Conservation (phyloP, 2,113 vertebrate species). For the Toxostoma redivivum region DNA sequence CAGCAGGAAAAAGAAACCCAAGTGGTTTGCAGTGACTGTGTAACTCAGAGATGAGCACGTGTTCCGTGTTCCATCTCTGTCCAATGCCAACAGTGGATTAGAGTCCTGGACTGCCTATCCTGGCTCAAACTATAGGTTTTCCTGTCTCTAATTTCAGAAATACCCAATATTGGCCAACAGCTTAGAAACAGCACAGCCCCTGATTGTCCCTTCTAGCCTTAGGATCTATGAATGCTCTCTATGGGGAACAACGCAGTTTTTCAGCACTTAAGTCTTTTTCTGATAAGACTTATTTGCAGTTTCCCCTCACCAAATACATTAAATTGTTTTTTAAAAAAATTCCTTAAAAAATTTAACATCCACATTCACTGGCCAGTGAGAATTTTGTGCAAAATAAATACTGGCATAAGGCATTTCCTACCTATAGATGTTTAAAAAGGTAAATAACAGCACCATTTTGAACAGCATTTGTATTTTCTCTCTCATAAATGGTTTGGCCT, state of each 20-base stretch:
- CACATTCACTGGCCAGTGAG: not conserved
- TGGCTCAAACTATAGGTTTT: not conserved
- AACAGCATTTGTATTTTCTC: not conserved
- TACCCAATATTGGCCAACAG: not conserved
- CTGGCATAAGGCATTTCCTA: not conserved
- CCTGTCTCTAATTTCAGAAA: not conserved
- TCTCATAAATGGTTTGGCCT: not conserved
- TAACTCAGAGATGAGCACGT: not conserved
- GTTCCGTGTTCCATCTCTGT: not conserved
- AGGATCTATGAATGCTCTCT: not conserved
- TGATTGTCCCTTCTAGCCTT: not conserved
- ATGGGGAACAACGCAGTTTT: constrained; percentile 14
- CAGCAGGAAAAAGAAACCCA: not conserved
- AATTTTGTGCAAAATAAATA: not conserved
- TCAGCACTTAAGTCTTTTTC: not conserved
- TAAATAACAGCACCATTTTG: not conserved
- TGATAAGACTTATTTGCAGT: constrained; percentile 1
- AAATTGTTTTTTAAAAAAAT: not conserved
- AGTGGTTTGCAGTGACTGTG: not conserved
- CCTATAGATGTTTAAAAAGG: not conserved
- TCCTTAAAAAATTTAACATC: not conserved
- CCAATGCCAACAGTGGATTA: not conserved
- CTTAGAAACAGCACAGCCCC: not conserved
- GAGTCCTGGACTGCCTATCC: not conserved
- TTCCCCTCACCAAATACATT: not conserved